These are phyloP conservation scores for Echinops telfairi DNA, from an alignment of 2,113 vertebrate species.

Conservation along the genomic window DNA sequence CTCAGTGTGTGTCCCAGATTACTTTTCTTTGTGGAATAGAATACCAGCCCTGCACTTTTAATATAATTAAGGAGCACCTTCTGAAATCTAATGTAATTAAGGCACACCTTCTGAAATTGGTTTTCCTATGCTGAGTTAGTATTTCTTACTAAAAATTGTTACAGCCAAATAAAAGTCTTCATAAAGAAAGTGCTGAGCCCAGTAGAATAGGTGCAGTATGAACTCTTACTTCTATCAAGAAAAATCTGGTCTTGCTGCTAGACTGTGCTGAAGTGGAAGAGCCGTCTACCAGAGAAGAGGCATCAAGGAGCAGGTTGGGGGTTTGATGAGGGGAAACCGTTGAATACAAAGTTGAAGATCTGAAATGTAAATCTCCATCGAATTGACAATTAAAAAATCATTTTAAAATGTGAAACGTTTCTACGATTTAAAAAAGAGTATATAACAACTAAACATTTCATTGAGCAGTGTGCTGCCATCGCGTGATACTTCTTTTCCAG, in stretches of 20 bases:
- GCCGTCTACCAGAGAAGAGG: too few species aligned
- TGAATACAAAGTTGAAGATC: too few species aligned
- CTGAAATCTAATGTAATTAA: constrained; percentile 52
- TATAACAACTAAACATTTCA: too few species aligned
- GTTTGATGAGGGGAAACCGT: too few species aligned
- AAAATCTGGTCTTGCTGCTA: not conserved
- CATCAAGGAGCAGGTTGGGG: too few species aligned
- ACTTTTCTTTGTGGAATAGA: constrained; percentile 41
- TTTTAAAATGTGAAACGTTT: too few species aligned
- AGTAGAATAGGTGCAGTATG: not conserved
- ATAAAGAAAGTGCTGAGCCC: constrained; percentile 54
- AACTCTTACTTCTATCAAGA: constrained; percentile 31
- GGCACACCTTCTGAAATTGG: constrained; percentile 48
- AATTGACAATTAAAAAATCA: too few species aligned
- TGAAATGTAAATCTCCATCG: too few species aligned
- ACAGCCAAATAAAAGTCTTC: constrained; percentile 31
- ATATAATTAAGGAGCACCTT: constrained; percentile 42
- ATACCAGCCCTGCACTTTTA: constrained; percentile 6
- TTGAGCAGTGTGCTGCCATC: too few species aligned
- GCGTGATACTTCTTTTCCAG: too few species aligned
- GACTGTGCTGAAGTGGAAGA: too few species aligned
- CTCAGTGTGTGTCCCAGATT: not conserved
- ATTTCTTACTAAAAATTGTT: constrained; percentile 52
- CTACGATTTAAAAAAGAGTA: too few species aligned
- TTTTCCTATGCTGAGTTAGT: constrained; percentile 27